Base-by-base conservation (phyloP, 2,888 invertebrate genomes). In the Drosophila recens region DNA sequence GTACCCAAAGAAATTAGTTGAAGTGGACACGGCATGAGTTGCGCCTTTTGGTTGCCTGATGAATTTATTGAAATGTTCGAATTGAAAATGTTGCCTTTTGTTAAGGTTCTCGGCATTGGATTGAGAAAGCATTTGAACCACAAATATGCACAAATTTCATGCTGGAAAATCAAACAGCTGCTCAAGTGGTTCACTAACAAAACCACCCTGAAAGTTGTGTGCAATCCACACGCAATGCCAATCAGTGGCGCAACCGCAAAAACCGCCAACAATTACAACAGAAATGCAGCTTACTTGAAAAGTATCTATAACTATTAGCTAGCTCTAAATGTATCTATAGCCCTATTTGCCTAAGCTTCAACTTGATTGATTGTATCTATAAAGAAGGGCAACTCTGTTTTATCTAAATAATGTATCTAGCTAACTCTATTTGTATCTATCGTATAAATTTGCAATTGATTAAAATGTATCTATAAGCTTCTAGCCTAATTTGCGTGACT, bases 51-150 rank as follows among this genome's bases (percentile, higher is more conserved):
- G 45, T 48, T 48, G 34, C 8, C 70, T 77, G 84, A 86, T 84
- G 84, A 79, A 79, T 85, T 88, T 88, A 89, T 84, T 84, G 87
- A 88, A 88, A 83, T 82, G 64, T 71, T 4, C 46, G 66, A 76
- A 80, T 67, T 80, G 75, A 68, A 76, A 80, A 70, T 80, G 75
- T 72, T 75, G 69, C 48, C 72, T 54, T 64, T 74, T 74, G 77
- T 74, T 42, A 42, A 57, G 58, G 66, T 58, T 48, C 13, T 23
- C 23, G 34, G 38, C 27, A 23, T 48, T 48, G 45, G 27, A 17
- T 48, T 48, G 58, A 27, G 17, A 66, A 58, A 49, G 23, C 75
- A 71, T 66, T 75, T 75, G 59, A 75, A 20, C 27, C 43, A 42
- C 59, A 59, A 40, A 84, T 88, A 88, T 84, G 89, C 84, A 74